Conservation (phyloP, 2,888 invertebrate species). For the Troides oblongomaculatus region DNA sequence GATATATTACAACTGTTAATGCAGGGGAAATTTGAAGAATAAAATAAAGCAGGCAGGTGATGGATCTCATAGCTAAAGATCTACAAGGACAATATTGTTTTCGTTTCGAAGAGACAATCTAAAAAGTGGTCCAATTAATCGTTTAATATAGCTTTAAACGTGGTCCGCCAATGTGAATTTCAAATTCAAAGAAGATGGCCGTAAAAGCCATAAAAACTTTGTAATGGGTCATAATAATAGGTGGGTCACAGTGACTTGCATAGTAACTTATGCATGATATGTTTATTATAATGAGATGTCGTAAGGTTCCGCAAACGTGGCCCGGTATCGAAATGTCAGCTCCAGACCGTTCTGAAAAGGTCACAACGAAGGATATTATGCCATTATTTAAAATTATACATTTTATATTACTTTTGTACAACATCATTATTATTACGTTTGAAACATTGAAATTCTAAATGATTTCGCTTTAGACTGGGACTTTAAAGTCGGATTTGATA, state of each 20-base stretch:
- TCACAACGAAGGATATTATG: conserved; percentile 18
- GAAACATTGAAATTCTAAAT: neutral
- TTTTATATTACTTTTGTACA: neutral
- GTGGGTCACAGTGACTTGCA: conserved; percentile 5
- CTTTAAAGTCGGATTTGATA: no score
- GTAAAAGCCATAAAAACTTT: conserved; percentile 3
- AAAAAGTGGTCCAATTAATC: no score
- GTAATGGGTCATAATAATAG: conserved; percentile 11
- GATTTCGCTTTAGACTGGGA: no score
- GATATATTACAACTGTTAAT: no score
- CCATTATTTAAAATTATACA: conserved; percentile 2
- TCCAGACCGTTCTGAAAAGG: conserved; percentile 19
- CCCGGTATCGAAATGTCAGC: conserved; percentile 22
- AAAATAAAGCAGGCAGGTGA: no score
- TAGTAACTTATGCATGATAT: conserved; percentile 16
- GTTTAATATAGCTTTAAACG: no score
- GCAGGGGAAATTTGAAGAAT: no score
- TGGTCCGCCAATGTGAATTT: no score
- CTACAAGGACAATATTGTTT: no score
- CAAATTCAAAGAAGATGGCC: neutral
- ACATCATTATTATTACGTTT: neutral
- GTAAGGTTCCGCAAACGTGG: conserved; percentile 22
- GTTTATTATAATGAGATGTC: conserved; percentile 27
- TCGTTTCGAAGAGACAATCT: no score
- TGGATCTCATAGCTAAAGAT: no score